Evolutionary conservation across 2,888 invertebrate genomes (phyloP).

Genomic region (Limnephilus auricula): DNA sequence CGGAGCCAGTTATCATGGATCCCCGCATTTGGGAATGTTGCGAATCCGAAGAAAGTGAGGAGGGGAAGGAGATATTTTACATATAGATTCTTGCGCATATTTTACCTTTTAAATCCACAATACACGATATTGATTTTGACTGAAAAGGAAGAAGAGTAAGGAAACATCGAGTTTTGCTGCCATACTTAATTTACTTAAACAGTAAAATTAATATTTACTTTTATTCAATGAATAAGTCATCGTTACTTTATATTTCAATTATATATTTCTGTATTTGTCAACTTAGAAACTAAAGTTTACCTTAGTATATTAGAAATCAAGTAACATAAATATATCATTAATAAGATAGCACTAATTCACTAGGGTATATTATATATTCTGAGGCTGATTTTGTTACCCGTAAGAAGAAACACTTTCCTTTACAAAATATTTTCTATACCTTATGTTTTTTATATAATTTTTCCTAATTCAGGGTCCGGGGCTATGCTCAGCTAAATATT

Average conservation of each 20-base stretch:
- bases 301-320: conserved; percentile 44
- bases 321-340: conserved; percentile 54
- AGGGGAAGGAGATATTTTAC: not conserved
- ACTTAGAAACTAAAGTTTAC: conserved; percentile 6
- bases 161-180: conserved; percentile 68
- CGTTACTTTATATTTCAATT: conserved; percentile 58
- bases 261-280: conserved; percentile 59
- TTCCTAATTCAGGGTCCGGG: not conserved
- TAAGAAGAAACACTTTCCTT: not conserved
- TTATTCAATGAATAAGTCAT: conserved; percentile 64
- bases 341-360: conserved; percentile 20
- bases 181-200: conserved; percentile 68
- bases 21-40: not conserved
- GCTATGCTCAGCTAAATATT: not conserved
- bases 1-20: not conserved
- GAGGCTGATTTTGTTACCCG: conserved; percentile 9
- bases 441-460: not conserved
- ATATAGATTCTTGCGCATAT: no score
- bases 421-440: conserved; percentile 23
- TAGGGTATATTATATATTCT: conserved; percentile 25
- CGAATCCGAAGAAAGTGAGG: not conserved
- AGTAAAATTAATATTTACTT: conserved; percentile 65
- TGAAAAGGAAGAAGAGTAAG: conserved; percentile 56
- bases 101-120: no score
- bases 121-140: not conserved